A percentile compares a stretch with the other conserved stretches of the same genome.
These are phyloP conservation scores for Antechinus flavipes DNA, from an alignment of 2,113 vertebrate species.

Conservation along the genomic window DNA sequence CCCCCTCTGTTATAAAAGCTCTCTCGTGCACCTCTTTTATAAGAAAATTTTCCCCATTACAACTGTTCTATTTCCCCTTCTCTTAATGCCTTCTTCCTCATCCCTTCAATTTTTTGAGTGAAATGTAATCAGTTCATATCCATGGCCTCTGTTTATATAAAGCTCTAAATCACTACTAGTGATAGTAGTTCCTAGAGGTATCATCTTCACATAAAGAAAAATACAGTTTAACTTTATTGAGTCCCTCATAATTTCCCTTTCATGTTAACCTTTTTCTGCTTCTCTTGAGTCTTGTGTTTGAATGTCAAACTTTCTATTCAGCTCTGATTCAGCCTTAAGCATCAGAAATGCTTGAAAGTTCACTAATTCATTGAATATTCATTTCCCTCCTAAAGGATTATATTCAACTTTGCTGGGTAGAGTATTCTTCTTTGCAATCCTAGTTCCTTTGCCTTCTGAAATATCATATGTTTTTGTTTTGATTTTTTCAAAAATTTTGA, in stretches of 20 bases:
- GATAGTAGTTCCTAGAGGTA: background rate
- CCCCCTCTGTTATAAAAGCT: background rate
- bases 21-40: background rate
- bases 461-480: no score
- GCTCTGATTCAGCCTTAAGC: background rate
- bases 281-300: background rate
- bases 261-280: background rate
- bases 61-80: background rate
- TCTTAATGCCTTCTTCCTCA: background rate
- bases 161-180: background rate
- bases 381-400: background rate
- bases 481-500: no score
- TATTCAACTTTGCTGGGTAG: background rate
- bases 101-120: background rate
- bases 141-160: background rate
- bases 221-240: background rate
- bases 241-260: background rate
- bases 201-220: background rate
- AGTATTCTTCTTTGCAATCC: background rate
- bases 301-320: background rate
- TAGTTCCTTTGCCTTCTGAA: background rate
- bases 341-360: background rate
- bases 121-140: background rate
- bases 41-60: background rate
- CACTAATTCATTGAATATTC: background rate